These are phyloP conservation scores for pig (Sus scrofa) DNA, from an alignment of 2,113 vertebrate genomes.

Conservation along the genomic window T2T-Sscrofa CM000824.6:172480001-172480500, in stretches of 20 bases:
- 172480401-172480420: too few species aligned
- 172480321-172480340: too few species aligned
- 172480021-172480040: slow-evolving; percentile 16
- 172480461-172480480: too few species aligned
- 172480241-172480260: neutral
- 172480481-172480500: too few species aligned
- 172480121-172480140: slow-evolving; percentile 1
- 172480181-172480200: neutral
- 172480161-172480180: slow-evolving; percentile 13
- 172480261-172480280: neutral
- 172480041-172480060: neutral
- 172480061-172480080: neutral
- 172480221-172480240: neutral
- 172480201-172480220: slow-evolving; percentile 6
- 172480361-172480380: too few species aligned
- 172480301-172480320: neutral
- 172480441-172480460: too few species aligned
- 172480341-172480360: too few species aligned
- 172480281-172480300: slow-evolving; percentile 18
- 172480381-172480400: too few species aligned
- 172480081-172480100: slow-evolving; percentile 9
- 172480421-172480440: too few species aligned
- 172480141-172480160: slow-evolving; percentile 10
- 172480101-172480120: neutral
- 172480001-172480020: neutral